Evolutionary conservation across 1,140 invertebrate genomes (phyloP).

Genomic region (Drusus annulatus): DNA sequence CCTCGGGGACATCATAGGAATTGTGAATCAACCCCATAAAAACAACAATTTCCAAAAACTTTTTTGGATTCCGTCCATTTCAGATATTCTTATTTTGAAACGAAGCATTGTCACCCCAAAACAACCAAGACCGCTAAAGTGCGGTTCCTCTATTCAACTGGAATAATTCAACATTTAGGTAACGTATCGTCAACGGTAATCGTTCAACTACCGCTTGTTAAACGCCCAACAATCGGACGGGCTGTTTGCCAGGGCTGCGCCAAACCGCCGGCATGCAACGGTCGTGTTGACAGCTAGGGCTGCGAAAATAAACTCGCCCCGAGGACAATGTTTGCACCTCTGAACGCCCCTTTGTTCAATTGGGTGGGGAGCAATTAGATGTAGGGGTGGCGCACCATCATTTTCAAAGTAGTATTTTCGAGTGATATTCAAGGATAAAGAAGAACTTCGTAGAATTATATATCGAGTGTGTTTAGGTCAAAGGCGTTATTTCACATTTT

Average conservation of each 20-base stretch:
- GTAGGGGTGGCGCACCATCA: neutral
- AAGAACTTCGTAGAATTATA: no score
- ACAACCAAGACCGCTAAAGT: conserved; percentile 1
- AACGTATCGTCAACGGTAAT: neutral
- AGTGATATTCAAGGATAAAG: no score
- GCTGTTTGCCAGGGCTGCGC: conserved; percentile 22
- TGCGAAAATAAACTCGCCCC: conserved; percentile 20
- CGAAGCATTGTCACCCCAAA: neutral
- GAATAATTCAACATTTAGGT: conserved; percentile 12
- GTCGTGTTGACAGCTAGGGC: conserved; percentile 36
- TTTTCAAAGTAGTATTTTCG: no score
- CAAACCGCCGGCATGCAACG: conserved; percentile 17
- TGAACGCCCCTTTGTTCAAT: conserved; percentile 31
- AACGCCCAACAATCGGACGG: conserved; percentile 22
- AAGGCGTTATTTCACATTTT: no score
- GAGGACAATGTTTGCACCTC: conserved; percentile 49
- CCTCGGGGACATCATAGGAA: no score
- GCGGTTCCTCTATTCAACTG: conserved; percentile 1
- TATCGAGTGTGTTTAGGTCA: no score
- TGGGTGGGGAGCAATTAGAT: neutral
- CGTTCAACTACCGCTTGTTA: conserved; percentile 16
- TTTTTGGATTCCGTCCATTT: no score
- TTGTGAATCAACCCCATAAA: no score
- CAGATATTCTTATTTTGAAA: no score
- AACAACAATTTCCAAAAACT: no score